These are phyloP conservation scores for Dendrocopos noguchii DNA, from an alignment of 2,113 vertebrate genomes.

Conservation along the genomic window DNA sequence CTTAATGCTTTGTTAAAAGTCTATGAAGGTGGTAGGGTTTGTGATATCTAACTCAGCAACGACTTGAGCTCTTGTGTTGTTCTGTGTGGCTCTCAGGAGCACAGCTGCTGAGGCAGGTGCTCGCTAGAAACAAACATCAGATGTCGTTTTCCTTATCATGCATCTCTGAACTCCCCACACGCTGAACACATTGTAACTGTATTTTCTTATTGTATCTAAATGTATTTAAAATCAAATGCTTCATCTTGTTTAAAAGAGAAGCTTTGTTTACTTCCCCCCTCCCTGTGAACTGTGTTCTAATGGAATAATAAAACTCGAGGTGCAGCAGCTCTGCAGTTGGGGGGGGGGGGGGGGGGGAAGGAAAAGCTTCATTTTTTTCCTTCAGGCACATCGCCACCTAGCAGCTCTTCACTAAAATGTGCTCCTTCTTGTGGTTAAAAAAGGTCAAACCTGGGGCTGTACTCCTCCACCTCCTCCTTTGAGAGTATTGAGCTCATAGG, in stretches of 20 bases:
- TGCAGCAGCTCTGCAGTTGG: background rate
- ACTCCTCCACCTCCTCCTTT: background rate
- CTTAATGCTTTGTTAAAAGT: background rate
- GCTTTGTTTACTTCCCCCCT: background rate
- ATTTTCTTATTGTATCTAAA: background rate
- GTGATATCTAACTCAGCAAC: background rate
- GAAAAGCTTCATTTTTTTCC: background rate
- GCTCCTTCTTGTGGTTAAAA: background rate
- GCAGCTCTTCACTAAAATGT: background rate
- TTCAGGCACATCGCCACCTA: constrained; percentile 52
- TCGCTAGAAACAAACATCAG: background rate
- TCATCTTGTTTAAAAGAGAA: background rate
- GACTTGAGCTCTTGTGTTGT: background rate
- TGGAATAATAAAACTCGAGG: fast-evolving
- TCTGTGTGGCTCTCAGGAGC: background rate
- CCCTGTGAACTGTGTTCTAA: background rate
- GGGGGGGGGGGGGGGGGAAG: background rate
- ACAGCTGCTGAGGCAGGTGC: background rate
- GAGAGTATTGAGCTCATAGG: background rate
- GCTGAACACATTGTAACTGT: background rate
- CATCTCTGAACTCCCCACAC: background rate
- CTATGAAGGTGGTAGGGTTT: background rate
- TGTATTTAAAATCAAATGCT: background rate
- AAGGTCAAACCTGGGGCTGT: background rate
- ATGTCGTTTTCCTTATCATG: background rate